These are phyloP conservation scores for Ceramica pisi DNA, from an alignment of 2,888 invertebrate genomes.

Conservation along the genomic window DNA sequence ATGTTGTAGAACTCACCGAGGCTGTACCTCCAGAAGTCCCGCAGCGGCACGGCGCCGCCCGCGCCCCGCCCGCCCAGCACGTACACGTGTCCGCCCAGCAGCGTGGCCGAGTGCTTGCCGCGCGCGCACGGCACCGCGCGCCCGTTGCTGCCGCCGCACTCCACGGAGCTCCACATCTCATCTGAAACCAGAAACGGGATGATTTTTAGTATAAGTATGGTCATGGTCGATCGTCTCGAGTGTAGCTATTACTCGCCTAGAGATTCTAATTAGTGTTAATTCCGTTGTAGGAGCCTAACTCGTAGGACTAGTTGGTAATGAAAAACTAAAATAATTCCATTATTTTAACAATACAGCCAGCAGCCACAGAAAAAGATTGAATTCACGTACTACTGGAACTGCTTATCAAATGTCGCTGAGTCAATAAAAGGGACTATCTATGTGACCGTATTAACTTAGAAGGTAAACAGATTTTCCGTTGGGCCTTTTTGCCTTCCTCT, in stretches of 20 bases:
- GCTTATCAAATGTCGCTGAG: constrained; percentile 2
- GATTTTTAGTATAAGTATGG: background rate
- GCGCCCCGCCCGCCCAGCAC: constrained; percentile 96
- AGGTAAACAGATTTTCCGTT: background rate
- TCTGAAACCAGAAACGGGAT: constrained; percentile 67
- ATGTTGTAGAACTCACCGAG: constrained; percentile 89
- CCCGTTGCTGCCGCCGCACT: constrained; percentile 73
- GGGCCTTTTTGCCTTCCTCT: background rate
- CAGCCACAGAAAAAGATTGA: background rate
- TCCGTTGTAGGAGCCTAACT: too few relatives aligned
- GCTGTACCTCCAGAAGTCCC: constrained; percentile 96
- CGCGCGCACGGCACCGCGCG: constrained; percentile 91
- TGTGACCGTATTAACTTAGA: background rate
- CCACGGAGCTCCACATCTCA: constrained; percentile 87
- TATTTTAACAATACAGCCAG: background rate
- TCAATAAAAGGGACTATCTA: background rate
- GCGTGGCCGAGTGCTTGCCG: constrained; percentile 95
- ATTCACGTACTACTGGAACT: background rate
- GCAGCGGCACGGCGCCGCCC: constrained; percentile 94
- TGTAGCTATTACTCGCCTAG: background rate
- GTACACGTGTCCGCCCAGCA: constrained; percentile 94
- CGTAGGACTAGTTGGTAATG: background rate
- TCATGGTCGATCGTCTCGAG: background rate
- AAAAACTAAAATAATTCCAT: background rate
- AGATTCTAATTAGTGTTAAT: background rate